These are phyloP conservation scores for Paramisgurnus dabryanus DNA, from an alignment of 2,113 vertebrate species.

Conservation along the genomic window DNA sequence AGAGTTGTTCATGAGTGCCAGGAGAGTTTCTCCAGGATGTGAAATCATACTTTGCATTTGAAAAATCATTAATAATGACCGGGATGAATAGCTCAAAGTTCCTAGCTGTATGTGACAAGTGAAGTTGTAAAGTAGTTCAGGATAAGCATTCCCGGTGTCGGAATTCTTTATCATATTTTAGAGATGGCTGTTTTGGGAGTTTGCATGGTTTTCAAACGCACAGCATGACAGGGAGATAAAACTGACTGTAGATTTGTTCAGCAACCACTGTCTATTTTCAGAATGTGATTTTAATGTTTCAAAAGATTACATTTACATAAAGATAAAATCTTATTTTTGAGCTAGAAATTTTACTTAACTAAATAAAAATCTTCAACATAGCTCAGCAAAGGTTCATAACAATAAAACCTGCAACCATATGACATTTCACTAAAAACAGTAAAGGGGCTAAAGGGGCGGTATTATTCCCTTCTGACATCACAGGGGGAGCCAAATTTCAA, in stretches of 20 bases:
- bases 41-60: constrained; percentile 26
- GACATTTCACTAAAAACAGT: too few relatives aligned
- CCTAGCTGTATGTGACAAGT: constrained; percentile 15
- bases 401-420: neutral
- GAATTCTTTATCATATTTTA: constrained; percentile 28
- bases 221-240: neutral
- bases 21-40: constrained; percentile 22
- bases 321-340: constrained; percentile 16
- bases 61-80: constrained; percentile 47
- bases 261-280: constrained; percentile 9
- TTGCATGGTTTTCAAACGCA: constrained; percentile 8
- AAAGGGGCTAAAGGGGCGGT: too few relatives aligned
- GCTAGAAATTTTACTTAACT: neutral
- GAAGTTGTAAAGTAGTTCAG: constrained; percentile 33
- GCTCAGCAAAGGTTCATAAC: neutral
- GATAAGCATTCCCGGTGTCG: constrained; percentile 7
- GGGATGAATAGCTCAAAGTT: constrained; percentile 10
- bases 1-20: constrained; percentile 35
- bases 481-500: too few relatives aligned
- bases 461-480: too few relatives aligned
- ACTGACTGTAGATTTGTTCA: constrained; percentile 5
- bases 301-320: constrained; percentile 16
- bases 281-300: neutral
- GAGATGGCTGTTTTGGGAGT: neutral
- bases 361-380: neutral